A percentile compares a stretch with the other conserved stretches of the same genome.
Conservation (phyloP, 2,113 vertebrate species). For the Chionomys nivalis region DNA sequence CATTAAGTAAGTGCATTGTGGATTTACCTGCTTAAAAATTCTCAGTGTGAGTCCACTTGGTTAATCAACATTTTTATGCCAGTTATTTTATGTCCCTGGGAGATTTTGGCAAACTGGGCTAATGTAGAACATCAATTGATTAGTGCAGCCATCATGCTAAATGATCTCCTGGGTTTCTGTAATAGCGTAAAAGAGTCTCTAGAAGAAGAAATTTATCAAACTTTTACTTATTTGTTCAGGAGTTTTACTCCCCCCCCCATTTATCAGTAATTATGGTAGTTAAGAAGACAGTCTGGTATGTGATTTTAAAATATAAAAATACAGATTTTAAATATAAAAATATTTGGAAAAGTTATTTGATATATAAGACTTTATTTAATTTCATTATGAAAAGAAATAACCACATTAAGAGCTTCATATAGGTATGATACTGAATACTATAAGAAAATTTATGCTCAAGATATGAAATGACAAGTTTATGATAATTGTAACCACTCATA, state of each 20-base stretch:
- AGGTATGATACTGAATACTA: background rate
- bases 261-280: background rate
- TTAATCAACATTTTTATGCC: constrained; percentile 44
- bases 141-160: constrained; percentile 20
- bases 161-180: background rate
- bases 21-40: constrained; percentile 40
- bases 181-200: background rate
- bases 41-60: background rate
- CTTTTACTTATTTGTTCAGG: background rate
- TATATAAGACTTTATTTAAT: background rate
- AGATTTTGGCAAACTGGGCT: background rate
- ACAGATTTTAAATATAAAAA: background rate
- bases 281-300: background rate
- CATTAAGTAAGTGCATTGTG: background rate
- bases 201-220: background rate
- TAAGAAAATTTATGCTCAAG: background rate
- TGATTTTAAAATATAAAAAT: background rate
- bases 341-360: background rate
- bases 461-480: background rate
- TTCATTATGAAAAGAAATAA: background rate
- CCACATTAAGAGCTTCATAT: background rate
- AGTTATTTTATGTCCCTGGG: constrained; percentile 4
- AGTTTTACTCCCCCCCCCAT: background rate
- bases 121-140: constrained; percentile 44
- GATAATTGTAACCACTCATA: background rate